Base-by-base conservation (phyloP, 2,888 invertebrate species). In the Drosophila melanocephala region DNA sequence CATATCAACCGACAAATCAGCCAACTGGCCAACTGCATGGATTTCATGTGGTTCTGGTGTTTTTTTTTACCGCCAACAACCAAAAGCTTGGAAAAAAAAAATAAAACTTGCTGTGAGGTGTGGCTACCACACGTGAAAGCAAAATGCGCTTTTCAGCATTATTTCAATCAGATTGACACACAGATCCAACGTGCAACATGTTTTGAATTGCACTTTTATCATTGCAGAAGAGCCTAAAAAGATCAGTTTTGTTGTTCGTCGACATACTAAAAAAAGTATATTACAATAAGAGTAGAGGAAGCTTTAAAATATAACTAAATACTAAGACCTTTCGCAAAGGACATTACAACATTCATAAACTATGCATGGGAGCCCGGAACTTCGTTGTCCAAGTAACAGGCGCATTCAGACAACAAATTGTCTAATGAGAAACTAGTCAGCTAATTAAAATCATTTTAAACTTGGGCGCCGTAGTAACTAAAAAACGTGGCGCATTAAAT, bases 1-100 rank as follows among this genome's bases (percentile, higher is more conserved):
- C 32, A 32, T 35, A 69, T 55, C 70, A 61, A 56, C 55, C 39
- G 39, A 61, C 70, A 71, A 71, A 71, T 71, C 61, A 60, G 19
- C 9, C 42, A 70, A 70, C 55, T 61, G 61, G 35, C 53, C 70
- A 71, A 69, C 35, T 52, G 35, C 58, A 69, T 52, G 57, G 51
- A 58, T 67, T 69, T 58, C 7, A 57, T 67, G 58, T 32, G 58
- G 35, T 44, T 57, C n/a, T 19, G 42, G 37, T 22, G 5, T 42
- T 22, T 5, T 12, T 64, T 65, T 39, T 56, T 22, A 50, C 32
- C 37, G 68, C 56, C 66, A 57, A 57, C 35, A 51, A 42, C 57
- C 30, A 30, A 50, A 55, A 32, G 55, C 47, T 28, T 12, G 28
- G 28, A n/a, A 19, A 16, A 58, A 47, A 53, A 51, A 28, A 33